These are phyloP conservation scores for Lasioglossum albipes DNA, from an alignment of 1,140 invertebrate genomes.

Conservation along the genomic window DNA sequence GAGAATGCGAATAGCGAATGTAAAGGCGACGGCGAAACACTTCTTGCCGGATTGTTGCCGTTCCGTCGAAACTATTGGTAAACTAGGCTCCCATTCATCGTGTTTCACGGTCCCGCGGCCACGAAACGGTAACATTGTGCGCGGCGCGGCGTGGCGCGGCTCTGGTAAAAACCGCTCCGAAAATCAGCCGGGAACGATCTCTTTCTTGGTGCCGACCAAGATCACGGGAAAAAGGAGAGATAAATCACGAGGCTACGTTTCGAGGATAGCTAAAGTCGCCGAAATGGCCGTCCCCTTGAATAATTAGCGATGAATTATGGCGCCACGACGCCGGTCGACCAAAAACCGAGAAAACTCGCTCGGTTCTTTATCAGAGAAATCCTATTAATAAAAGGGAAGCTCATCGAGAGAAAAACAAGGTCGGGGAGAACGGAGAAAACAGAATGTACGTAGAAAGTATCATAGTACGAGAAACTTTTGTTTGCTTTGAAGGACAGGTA, in stretches of 20 bases:
- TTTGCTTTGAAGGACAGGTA: too few species aligned
- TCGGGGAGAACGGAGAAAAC: too few species aligned
- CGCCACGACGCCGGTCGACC: too few species aligned
- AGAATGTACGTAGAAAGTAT: too few species aligned
- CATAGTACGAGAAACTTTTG: too few species aligned
- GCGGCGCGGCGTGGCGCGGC: too few species aligned
- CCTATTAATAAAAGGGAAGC: too few species aligned
- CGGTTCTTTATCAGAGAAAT: too few species aligned
- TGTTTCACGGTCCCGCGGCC: constrained; percentile 4
- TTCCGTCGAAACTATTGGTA: neutral
- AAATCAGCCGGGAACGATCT: neutral
- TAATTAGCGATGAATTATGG: neutral
- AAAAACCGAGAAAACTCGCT: too few species aligned
- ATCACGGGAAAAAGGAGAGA: neutral
- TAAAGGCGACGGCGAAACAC: neutral
- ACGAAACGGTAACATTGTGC: neutral
- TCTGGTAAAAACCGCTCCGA: neutral
- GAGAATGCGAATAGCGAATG: too few species aligned
- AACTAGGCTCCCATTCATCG: constrained; percentile 15
- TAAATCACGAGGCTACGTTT: neutral
- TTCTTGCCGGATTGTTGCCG: neutral
- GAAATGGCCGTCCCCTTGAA: neutral
- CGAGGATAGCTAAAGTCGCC: neutral
- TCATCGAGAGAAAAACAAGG: too few species aligned
- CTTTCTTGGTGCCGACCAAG: neutral